A percentile compares a stretch with the other conserved stretches of the same genome.
These are phyloP conservation scores for Gambusia affinis DNA, from an alignment of 2,113 vertebrate species.

Conservation along the genomic window DNA sequence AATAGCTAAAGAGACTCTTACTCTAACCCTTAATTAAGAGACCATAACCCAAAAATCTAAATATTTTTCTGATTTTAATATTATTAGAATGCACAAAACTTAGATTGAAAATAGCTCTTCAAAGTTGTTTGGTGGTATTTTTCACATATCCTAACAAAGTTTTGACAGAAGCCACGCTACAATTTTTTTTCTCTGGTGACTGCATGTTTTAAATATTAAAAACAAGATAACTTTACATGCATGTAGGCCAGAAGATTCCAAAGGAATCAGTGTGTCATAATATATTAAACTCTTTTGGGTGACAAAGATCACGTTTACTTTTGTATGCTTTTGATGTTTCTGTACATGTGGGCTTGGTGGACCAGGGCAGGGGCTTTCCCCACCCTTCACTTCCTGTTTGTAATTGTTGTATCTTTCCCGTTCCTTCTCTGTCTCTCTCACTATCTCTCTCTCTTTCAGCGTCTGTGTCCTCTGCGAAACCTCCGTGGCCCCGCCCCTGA, in stretches of 20 bases:
- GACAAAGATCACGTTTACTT: constrained; percentile 72
- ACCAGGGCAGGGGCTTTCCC: constrained; percentile 75
- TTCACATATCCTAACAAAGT: neutral
- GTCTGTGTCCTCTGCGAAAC: constrained; percentile 41
- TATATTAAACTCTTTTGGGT: constrained; percentile 63
- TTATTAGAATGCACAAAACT: neutral
- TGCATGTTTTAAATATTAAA: constrained; percentile 22
- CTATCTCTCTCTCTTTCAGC: constrained; percentile 24
- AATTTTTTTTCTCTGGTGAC: neutral
- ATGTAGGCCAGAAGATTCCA: constrained; percentile 61
- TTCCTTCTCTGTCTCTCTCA: constrained; percentile 42
- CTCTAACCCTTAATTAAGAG: neutral
- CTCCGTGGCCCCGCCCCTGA: constrained; percentile 44
- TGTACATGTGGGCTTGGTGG: constrained; percentile 73
- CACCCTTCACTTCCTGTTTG: constrained; percentile 83
- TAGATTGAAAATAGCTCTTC: neutral
- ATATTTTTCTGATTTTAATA: neutral
- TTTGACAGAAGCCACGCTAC: neutral
- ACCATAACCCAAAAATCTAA: neutral
- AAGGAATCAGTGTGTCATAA: constrained; percentile 78
- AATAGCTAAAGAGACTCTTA: neutral
- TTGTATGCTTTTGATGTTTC: constrained; percentile 57
- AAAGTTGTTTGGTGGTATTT: neutral
- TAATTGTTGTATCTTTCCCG: constrained; percentile 73
- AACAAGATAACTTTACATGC: constrained; percentile 48